Percentiles rank a stretch among this genome's conserved stretches.
Conservation (phyloP, 2,888 invertebrate genomes). For the Notodonta ziczac region DNA sequence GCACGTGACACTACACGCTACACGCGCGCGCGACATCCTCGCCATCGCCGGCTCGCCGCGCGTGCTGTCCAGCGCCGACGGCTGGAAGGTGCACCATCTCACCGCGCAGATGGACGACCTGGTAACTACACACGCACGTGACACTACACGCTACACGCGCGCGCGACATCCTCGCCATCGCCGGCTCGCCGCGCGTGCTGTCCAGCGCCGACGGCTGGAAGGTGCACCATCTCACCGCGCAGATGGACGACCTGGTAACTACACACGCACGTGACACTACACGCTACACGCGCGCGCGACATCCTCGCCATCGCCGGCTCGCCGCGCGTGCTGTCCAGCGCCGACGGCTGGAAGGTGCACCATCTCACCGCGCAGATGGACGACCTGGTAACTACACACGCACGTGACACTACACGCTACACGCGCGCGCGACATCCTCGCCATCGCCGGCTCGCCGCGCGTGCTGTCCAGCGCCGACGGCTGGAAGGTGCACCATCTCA, state of each 20-base stretch:
- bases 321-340: constrained; percentile 37
- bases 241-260: no score
- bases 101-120: constrained; percentile 97
- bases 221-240: no score
- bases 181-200: no score
- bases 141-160: not conserved
- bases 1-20: not conserved
- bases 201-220: no score
- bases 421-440: not conserved
- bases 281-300: no score
- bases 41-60: not conserved
- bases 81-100: constrained; percentile 97
- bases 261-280: no score
- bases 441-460: not conserved
- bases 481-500: constrained; percentile 97
- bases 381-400: constrained; percentile 88
- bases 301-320: not conserved
- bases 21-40: not conserved
- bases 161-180: no score
- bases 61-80: constrained; percentile 84
- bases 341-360: constrained; percentile 97
- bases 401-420: not conserved
- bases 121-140: constrained; percentile 75
- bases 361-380: constrained; percentile 97
- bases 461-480: constrained; percentile 86